phyloP scores from a whole-genome alignment of 2,888 invertebrate species.

The Daptonema setosum region DNA sequence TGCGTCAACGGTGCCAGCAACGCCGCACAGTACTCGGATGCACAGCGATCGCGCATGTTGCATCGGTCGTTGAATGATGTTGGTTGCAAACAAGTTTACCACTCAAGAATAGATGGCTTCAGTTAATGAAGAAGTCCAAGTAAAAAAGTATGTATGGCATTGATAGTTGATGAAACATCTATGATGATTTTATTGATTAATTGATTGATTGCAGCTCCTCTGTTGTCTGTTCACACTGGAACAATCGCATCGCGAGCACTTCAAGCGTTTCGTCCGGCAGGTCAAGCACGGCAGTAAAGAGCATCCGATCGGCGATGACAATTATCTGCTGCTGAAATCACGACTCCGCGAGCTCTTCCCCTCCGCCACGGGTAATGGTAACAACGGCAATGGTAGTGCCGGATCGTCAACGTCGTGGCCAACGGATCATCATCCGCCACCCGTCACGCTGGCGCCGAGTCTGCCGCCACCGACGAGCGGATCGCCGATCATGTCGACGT shows the following conservation, averaged over 20 bases:
- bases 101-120: too few relatives aligned
- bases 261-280: not conserved
- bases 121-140: too few relatives aligned
- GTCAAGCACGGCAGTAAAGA: slow-evolving; percentile 5
- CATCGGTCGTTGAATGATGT: not conserved
- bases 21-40: not conserved
- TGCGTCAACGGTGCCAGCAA: not conserved
- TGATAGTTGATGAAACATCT: not conserved
- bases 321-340: slow-evolving; percentile 5
- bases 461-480: too few relatives aligned
- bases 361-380: too few relatives aligned
- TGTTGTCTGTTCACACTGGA: not conserved
- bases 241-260: not conserved
- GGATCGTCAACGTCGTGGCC: too few relatives aligned
- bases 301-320: slow-evolving; percentile 6
- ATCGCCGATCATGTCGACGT: too few relatives aligned
- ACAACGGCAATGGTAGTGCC: too few relatives aligned
- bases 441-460: too few relatives aligned
- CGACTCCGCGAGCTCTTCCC: not conserved
- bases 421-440: too few relatives aligned
- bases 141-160: not conserved
- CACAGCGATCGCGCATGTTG: not conserved
- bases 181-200: not conserved
- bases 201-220: not conserved
- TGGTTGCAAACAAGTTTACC: too few relatives aligned